Evolutionary conservation across 2,113 vertebrate genomes (phyloP).

Genomic region (Chitala chitala): DNA sequence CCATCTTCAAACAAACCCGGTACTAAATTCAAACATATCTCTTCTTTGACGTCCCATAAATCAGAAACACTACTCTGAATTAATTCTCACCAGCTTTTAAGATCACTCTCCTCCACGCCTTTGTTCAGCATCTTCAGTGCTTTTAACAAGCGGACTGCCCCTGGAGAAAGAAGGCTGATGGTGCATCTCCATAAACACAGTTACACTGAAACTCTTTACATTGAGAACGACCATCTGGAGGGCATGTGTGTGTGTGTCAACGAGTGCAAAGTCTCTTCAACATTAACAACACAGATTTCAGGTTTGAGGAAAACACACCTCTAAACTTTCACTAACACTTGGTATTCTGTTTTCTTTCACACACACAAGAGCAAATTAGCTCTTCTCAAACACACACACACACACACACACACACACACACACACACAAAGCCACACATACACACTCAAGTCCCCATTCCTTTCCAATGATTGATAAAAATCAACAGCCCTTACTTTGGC

Average conservation of each 20-base stretch:
- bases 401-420: conserved; percentile 7
- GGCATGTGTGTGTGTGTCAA: not conserved
- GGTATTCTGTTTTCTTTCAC: not conserved
- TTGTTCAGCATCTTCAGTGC: not conserved
- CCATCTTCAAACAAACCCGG: not conserved
- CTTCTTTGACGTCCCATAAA: conserved; percentile 15
- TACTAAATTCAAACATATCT: conserved; percentile 6
- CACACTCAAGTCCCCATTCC: conserved; percentile 40
- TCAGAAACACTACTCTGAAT: conserved; percentile 15
- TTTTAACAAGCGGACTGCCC: not conserved
- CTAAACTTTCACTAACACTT: not conserved
- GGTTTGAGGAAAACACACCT: not conserved
- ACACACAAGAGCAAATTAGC: conserved; percentile 5
- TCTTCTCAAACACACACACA: too few species aligned
- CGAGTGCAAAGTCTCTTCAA: not conserved
- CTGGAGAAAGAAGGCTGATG: not conserved
- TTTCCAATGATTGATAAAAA: conserved; percentile 56
- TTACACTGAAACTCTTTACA: conserved; percentile 8
- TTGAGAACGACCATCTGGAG: not conserved
- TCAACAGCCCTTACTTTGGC: conserved; percentile 48
- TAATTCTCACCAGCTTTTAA: not conserved
- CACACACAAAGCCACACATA: not conserved
- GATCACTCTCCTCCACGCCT: not conserved
- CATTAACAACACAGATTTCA: not conserved
- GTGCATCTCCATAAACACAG: conserved; percentile 13